Evolutionary conservation across 2,888 invertebrate genomes (phyloP).

Genomic region (Taenaris catops): DNA sequence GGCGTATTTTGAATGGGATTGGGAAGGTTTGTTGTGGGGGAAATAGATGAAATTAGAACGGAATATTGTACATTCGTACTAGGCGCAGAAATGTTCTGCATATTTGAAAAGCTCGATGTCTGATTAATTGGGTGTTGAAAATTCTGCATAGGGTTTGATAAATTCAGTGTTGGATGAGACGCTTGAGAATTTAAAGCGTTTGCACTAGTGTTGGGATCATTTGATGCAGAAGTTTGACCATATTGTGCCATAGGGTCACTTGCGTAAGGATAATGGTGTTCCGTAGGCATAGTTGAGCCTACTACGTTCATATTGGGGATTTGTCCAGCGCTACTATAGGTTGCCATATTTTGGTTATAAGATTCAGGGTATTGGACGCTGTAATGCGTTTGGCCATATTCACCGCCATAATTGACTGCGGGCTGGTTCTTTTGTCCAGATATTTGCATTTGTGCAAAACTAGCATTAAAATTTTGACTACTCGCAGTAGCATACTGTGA

Average conservation of each 20-base stretch:
- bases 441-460: slow-evolving; percentile 61
- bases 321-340: slow-evolving; percentile 51
- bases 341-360: slow-evolving; percentile 37
- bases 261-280: slow-evolving; percentile 50
- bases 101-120: slow-evolving; percentile 2
- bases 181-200: slow-evolving; percentile 4
- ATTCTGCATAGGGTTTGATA: slow-evolving; percentile 9
- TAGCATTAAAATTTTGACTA: slow-evolving; percentile 42
- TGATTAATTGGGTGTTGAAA: slow-evolving; percentile 2
- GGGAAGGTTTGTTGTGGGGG: slow-evolving; percentile 1
- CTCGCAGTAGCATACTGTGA: slow-evolving; percentile 31
- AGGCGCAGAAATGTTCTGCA: slow-evolving; percentile 4
- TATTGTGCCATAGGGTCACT: slow-evolving; percentile 29
- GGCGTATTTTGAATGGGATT: slow-evolving; percentile 10
- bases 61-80: slow-evolving; percentile 18
- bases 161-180: slow-evolving; percentile 6
- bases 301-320: slow-evolving; percentile 44
- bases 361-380: slow-evolving; percentile 52
- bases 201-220: slow-evolving; percentile 9
- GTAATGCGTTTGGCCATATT: slow-evolving; percentile 61
- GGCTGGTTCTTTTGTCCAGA: slow-evolving; percentile 41
- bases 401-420: slow-evolving; percentile 31
- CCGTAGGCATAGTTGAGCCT: slow-evolving; percentile 43
- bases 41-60: slow-evolving; percentile 6
- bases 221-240: slow-evolving; percentile 8